Evolutionary conservation across 2,888 invertebrate species (phyloP).

Genomic region (Xestobium rufovillosum): DNA sequence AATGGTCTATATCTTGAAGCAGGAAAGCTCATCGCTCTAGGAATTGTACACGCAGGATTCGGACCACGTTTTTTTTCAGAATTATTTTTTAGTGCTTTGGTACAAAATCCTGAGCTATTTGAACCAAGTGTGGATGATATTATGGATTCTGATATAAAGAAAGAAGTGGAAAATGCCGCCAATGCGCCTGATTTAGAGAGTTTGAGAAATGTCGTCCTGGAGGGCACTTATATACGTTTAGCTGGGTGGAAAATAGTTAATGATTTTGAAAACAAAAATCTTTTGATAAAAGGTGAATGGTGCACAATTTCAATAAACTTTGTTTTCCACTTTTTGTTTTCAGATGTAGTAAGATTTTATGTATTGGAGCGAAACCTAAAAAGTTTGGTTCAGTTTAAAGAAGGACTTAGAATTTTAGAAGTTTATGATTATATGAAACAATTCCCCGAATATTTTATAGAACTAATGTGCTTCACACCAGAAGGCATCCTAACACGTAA

Average conservation of each 20-base stretch:
- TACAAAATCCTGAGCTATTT: too few species aligned
- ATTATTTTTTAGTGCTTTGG: not conserved
- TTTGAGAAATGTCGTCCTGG: slow-evolving; percentile 1
- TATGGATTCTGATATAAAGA: too few species aligned
- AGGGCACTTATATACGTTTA: not conserved
- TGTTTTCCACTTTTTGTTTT: not conserved
- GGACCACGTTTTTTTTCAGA: slow-evolving; percentile 4
- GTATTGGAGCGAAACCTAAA: not conserved
- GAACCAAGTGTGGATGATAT: too few species aligned
- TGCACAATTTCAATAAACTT: not conserved
- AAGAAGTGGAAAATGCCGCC: too few species aligned
- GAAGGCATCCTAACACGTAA: not conserved
- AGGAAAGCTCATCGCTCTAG: not conserved
- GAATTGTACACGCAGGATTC: not conserved
- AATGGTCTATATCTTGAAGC: not conserved
- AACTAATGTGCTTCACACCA: not conserved
- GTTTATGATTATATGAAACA: not conserved
- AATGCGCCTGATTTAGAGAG: too few species aligned
- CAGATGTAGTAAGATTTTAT: not conserved
- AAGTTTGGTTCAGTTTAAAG: not conserved
- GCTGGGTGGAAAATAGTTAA: slow-evolving; percentile 1
- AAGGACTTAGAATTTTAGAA: slow-evolving; percentile 1
- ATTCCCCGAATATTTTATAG: slow-evolving; percentile 1
- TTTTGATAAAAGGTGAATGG: not conserved
- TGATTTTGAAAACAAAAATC: not conserved